Base-by-base conservation (phyloP, 1,140 invertebrate genomes). In the Danaus plexippus region DNA sequence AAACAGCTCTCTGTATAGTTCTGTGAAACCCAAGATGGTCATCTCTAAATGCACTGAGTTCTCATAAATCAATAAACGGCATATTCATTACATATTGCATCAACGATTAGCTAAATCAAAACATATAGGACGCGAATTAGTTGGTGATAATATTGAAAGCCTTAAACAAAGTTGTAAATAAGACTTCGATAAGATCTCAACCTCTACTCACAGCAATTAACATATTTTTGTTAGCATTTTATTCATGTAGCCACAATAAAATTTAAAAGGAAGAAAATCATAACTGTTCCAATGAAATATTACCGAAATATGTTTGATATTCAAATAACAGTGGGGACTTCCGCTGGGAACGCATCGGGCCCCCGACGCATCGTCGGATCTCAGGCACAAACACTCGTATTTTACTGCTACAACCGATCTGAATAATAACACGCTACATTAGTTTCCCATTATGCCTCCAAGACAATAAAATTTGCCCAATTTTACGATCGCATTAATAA, bases 391-490 rank as follows among this genome's bases (percentile, higher is more conserved):
- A 77, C 63, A 77, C 69, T 73, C 76, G 76, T 81, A 85, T 82
- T 84, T 84, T 85, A 85, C 77, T 71, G 79, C 84, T 84, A 76
- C 77, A 75, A 73, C 74, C 76, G 72, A 84, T 81, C 80, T 87
- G 84, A 85, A 87, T 85, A 87, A 87, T 87, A 84, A 85, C 84
- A 87, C 82, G 84, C 71, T 84, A 87, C 84, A 87, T 87, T 87
- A 87, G 84, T 84, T 87, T 87, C 82, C 81, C 84, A 87, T 87
- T 87, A 87, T 87, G 75, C 74, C 79, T 84, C 75, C 81, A 78
- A 84, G 80, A 85, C 82, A 87, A 87, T 87, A 87, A 87, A 87
- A 87, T 84, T 87, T 84, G 80, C 80, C 75, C 84, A 83, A 84
- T 84, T 87, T 85, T 87, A 87, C 78, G 82, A 87, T 83, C 84